phyloP scores from a whole-genome alignment of 64 coral and sea anemone genomes.

The Actinia tenebrosa region DNA sequence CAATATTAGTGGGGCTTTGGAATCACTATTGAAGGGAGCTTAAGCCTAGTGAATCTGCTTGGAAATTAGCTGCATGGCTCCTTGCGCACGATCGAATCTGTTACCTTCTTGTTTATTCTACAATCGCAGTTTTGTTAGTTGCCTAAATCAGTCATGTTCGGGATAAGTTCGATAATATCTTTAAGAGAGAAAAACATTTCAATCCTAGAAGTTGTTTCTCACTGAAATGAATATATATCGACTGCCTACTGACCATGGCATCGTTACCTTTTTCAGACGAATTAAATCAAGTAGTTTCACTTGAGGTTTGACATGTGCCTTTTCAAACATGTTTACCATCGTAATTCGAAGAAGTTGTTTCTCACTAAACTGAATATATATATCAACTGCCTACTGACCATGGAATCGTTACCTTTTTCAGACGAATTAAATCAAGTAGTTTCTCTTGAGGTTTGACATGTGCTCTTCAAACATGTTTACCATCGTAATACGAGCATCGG shows the following conservation, averaged over 20 bases:
- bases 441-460: neutral
- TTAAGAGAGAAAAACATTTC: neutral
- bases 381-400: neutral
- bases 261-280: neutral
- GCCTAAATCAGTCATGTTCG: neutral
- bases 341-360: neutral
- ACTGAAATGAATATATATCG: neutral
- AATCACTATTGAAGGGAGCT: neutral
- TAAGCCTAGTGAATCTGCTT: slow-evolving; percentile 2
- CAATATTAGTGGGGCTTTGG: slow-evolving; percentile 8
- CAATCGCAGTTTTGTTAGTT: neutral
- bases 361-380: too few relatives aligned
- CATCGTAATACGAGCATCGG: slow-evolving; percentile 8
- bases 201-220: neutral
- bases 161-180: neutral
- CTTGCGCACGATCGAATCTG: neutral
- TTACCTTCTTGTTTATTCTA: neutral
- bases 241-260: neutral
- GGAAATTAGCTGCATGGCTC: neutral
- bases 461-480: slow-evolving; percentile 5
- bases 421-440: neutral
- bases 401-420: neutral
- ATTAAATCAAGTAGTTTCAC: slow-evolving; percentile 7
- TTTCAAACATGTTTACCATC: slow-evolving; percentile 2
- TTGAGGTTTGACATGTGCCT: neutral